A percentile compares a stretch with the other conserved stretches of the same genome.
These are phyloP conservation scores for Psilopsiagon aurifrons DNA, from an alignment of 2,113 vertebrate genomes.

Conservation along the genomic window DNA sequence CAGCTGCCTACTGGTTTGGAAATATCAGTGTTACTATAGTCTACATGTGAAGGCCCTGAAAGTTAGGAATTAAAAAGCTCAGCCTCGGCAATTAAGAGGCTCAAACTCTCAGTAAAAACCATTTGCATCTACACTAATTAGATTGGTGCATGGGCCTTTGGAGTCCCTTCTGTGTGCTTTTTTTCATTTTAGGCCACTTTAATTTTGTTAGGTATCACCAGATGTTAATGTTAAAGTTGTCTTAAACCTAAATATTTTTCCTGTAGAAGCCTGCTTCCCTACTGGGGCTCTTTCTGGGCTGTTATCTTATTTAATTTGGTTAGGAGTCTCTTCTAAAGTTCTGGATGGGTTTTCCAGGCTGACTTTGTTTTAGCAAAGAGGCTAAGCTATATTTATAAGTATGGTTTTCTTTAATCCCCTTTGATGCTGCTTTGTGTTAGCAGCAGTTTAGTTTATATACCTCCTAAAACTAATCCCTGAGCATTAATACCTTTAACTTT, in stretches of 20 bases:
- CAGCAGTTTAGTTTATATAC: neutral
- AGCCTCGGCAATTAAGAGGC: neutral
- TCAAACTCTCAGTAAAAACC: fast-evolving
- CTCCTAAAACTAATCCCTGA: neutral
- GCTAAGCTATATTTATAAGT: neutral
- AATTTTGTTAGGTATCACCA: neutral
- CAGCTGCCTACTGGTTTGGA: neutral
- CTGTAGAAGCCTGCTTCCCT: neutral
- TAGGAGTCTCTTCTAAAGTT: neutral
- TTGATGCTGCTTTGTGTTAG: neutral
- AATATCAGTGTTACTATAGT: no score
- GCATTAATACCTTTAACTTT: neutral
- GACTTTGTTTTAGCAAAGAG: neutral
- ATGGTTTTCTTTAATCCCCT: neutral
- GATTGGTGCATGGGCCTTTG: neutral
- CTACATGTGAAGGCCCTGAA: neutral
- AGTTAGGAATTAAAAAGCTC: neutral
- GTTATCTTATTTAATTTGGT: neutral
- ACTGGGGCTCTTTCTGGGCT: neutral
- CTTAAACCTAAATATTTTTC: neutral
- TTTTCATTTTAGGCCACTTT: neutral
- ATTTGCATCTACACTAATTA: neutral
- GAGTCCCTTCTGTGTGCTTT: neutral
- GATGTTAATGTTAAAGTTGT: neutral
- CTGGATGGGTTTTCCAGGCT: neutral